These are phyloP conservation scores for Pelochelys cantorii DNA, from an alignment of 2,797 vertebrate genomes.

Conservation along the genomic window DNA sequence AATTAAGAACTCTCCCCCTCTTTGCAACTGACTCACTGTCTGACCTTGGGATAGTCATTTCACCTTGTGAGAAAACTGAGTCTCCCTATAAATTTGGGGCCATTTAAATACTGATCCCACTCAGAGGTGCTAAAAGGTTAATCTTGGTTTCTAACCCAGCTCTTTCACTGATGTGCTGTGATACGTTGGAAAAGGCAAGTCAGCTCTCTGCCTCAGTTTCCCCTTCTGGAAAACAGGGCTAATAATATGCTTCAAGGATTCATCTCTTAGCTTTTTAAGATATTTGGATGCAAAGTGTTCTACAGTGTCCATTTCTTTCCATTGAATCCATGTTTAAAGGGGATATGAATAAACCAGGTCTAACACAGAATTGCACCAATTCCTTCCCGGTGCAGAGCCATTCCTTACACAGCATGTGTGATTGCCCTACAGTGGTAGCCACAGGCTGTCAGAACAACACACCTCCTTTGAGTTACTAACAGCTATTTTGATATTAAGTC, in stretches of 20 bases:
- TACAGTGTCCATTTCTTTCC: not conserved
- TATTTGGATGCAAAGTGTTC: not conserved
- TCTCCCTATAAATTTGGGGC: not conserved
- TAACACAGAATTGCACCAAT: not conserved
- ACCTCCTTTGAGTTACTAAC: not conserved
- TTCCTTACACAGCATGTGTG: not conserved
- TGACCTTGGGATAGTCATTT: not conserved
- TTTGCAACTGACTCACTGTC: not conserved
- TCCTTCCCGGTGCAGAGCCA: not conserved
- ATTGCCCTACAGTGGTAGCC: not conserved
- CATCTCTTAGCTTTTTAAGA: not conserved
- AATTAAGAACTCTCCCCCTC: not conserved
- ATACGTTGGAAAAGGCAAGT: not conserved
- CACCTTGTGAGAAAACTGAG: not conserved
- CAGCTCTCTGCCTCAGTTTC: not conserved
- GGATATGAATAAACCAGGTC: not conserved
- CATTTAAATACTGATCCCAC: not conserved
- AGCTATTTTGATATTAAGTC: not conserved
- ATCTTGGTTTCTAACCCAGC: not conserved
- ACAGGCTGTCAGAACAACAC: not conserved
- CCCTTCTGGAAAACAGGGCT: not conserved
- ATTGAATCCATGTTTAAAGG: not conserved
- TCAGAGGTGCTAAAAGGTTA: not conserved
- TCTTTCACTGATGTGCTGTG: fast-evolving
- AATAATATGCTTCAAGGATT: not conserved